Percentiles rank a stretch among this genome's conserved stretches.
phyloP scores from a whole-genome alignment of 1,140 invertebrate genomes.

The Bicyclus anynana region DNA sequence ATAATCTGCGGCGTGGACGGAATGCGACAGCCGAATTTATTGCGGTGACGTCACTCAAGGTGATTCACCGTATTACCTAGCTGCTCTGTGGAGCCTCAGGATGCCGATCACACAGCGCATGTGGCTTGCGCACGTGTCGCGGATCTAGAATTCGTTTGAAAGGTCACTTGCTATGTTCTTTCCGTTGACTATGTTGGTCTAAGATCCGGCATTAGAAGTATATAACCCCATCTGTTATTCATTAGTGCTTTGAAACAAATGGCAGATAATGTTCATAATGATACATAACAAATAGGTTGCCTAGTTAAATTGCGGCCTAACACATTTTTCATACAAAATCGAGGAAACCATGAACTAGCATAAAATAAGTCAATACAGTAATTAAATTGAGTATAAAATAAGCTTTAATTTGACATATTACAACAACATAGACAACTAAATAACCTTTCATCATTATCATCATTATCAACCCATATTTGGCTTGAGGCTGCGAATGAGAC shows the following conservation, averaged over 20 bases:
- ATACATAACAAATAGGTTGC: no score
- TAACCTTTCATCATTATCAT: no score
- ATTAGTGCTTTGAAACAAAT: no score
- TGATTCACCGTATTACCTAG: slow-evolving; percentile 49
- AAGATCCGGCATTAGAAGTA: no score
- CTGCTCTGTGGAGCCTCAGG: slow-evolving; percentile 11
- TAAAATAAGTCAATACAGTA: not conserved
- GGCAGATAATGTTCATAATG: not conserved
- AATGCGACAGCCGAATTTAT: slow-evolving; percentile 71
- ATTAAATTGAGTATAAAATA: no score
- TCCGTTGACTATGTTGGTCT: not conserved
- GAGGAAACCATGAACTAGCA: not conserved
- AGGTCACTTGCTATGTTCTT: slow-evolving; percentile 3
- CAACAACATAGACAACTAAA: no score
- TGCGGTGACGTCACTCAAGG: slow-evolving; percentile 58
- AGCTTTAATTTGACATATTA: no score
- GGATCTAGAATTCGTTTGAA: slow-evolving; percentile 11
- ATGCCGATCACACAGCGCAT: slow-evolving; percentile 16
- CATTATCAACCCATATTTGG: no score
- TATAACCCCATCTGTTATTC: no score
- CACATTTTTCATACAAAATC: no score
- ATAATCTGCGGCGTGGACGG: slow-evolving; percentile 51
- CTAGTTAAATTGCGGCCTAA: no score
- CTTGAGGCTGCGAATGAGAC: no score
- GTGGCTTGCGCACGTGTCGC: slow-evolving; percentile 7